Evolutionary conservation across 2,113 vertebrate species (phyloP), one percentile per base, ranked within the genome.

Genomic region (Mola mola): DNA sequence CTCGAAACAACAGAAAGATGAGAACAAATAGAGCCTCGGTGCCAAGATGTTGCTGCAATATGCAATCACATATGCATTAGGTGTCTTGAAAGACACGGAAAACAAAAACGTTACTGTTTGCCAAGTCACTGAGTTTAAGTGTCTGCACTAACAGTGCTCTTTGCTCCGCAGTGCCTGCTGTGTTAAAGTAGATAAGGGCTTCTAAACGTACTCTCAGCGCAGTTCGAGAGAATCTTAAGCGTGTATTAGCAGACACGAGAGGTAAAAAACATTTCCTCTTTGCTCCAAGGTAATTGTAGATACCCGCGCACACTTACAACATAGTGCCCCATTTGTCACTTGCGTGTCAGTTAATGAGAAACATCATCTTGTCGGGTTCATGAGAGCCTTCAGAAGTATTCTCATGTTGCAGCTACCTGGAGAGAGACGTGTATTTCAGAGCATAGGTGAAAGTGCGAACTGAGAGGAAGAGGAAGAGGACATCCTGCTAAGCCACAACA

Each of bases 271-370:
- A n/a, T 64, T 62, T 68, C 52, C 44, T 38, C 61, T 66, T 52
- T 36, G 26, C 68, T 53, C 12, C 5, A 15, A 56, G 72, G 79
- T 69, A 72, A 80, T 24, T 37, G 48, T 33, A 47, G 59, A 58
- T 75, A 69, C 41, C 66, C 33, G 47, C 43, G 16, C 49, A 65
- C 80, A 72, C 82, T 78, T 81, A 43, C 13, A 37, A 28, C 56
- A 47, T 44, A 26, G 48, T 1, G 56, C 7, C 44, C 60, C 66
- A 81, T 83, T 83, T 81, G 75, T 85, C 83, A 80, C 61, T 2
- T 62, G 67, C 16, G 16, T 67, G 81, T 81, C 81, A 74, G 58
- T 61, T 72, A 69, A 84, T 68, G 78, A 78, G 63, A n/a, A 13
- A 52, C 64, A 61, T 73, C 64, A 41, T 44, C 64, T 51, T n/a